Evolutionary conservation across 2,797 vertebrate species (phyloP).

Genomic region (Nannoperca obscura): DNA sequence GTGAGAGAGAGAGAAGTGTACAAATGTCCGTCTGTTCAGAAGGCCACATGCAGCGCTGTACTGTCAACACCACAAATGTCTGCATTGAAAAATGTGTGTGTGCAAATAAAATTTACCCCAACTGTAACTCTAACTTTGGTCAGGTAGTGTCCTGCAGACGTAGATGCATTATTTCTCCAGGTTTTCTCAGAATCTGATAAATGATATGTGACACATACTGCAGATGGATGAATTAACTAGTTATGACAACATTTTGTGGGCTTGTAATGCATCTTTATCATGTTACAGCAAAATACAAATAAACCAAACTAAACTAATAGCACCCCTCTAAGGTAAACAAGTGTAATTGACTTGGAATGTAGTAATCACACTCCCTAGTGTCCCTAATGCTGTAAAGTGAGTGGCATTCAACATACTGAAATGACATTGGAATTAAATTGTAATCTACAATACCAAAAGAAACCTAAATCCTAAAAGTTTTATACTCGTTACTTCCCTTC

Average conservation of each 20-base stretch:
- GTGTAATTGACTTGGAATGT: background rate
- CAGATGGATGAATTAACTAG: too few species aligned
- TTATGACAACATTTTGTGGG: background rate
- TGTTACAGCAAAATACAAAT: background rate
- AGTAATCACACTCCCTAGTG: background rate
- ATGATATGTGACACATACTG: background rate
- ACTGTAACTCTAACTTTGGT: background rate
- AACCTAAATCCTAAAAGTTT: too few species aligned
- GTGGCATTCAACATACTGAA: too few species aligned
- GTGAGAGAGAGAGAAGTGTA: background rate
- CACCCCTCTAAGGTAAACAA: slow-evolving; percentile 21
- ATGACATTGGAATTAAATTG: too few species aligned
- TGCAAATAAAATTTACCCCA: background rate
- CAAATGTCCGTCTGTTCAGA: background rate
- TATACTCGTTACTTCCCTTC: too few species aligned
- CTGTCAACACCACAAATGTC: background rate
- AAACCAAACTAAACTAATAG: slow-evolving; percentile 32
- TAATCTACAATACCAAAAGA: too few species aligned
- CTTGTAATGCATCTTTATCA: background rate
- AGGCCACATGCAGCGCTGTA: background rate
- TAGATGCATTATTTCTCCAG: background rate
- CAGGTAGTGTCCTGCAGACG: background rate
- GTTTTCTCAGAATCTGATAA: background rate
- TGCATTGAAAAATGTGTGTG: background rate
- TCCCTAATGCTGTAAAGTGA: background rate